These are phyloP conservation scores for Serinus canaria DNA, from an alignment of 2,113 vertebrate species.

Conservation along the genomic window DNA sequence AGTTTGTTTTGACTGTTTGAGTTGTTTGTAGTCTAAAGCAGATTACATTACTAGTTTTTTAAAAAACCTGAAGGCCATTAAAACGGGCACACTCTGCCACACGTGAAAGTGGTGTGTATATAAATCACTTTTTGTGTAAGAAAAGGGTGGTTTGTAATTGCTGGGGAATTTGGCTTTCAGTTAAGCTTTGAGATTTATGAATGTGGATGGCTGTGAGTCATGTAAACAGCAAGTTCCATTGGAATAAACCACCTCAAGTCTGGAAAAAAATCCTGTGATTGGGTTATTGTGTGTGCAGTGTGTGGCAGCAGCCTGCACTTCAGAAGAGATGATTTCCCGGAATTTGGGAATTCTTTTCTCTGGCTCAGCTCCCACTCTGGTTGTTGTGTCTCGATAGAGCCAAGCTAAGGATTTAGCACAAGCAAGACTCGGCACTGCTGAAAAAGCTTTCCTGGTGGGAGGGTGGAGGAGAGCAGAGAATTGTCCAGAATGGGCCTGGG, in stretches of 20 bases:
- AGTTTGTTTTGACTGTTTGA: background rate
- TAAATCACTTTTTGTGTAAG: background rate
- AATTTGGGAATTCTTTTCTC: background rate
- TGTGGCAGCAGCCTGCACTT: background rate
- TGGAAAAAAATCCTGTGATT: background rate
- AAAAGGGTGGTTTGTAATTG: background rate
- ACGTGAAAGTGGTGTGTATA: background rate
- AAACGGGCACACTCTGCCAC: background rate
- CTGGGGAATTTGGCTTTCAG: background rate
- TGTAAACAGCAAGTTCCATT: background rate
- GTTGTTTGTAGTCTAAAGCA: background rate
- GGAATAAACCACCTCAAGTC: background rate
- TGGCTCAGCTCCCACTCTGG: background rate
- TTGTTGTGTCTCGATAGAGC: background rate
- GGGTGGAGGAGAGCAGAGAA: background rate
- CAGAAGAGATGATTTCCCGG: background rate
- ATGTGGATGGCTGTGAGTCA: background rate
- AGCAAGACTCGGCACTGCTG: background rate
- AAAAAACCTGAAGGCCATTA: background rate
- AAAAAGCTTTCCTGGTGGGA: background rate
- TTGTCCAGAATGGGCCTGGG: background rate
- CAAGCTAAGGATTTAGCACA: background rate
- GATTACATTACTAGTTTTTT: background rate
- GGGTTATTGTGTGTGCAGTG: background rate
- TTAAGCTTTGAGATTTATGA: background rate